Evolutionary conservation across 1,140 invertebrate species (phyloP).

Genomic region (Probaryconus sp.): DNA sequence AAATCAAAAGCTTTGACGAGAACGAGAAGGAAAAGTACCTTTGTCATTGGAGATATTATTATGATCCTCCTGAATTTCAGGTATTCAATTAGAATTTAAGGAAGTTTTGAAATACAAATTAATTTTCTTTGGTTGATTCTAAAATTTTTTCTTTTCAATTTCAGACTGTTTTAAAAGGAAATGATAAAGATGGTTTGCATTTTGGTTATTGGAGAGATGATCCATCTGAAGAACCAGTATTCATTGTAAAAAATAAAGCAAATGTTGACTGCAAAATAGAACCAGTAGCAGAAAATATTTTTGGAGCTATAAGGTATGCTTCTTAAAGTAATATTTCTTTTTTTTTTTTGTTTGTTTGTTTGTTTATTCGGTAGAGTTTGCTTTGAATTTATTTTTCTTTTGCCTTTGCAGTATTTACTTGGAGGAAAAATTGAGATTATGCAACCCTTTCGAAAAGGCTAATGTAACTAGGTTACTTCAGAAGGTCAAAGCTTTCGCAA

Average conservation of each 20-base stretch:
- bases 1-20: slow-evolving; percentile 80
- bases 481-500: slow-evolving; percentile 82
- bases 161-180: slow-evolving; percentile 85
- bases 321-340: slow-evolving; percentile 26
- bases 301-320: slow-evolving; percentile 88
- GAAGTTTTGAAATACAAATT: slow-evolving; percentile 3
- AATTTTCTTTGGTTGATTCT: not conserved
- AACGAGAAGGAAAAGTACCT: slow-evolving; percentile 82
- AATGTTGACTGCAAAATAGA: slow-evolving; percentile 83
- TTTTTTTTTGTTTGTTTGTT: slow-evolving; percentile 51
- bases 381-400: slow-evolving; percentile 31
- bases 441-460: slow-evolving; percentile 83
- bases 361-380: no score
- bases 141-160: slow-evolving; percentile 51
- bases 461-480: slow-evolving; percentile 80
- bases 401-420: slow-evolving; percentile 82
- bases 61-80: slow-evolving; percentile 96
- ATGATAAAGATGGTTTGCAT: slow-evolving; percentile 85
- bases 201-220: slow-evolving; percentile 94
- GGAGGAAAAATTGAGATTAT: slow-evolving; percentile 80
- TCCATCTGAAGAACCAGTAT: slow-evolving; percentile 84
- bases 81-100: slow-evolving; percentile 77
- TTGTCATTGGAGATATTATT: slow-evolving; percentile 93
- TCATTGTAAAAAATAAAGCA: slow-evolving; percentile 87
- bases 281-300: slow-evolving; percentile 89